Base-by-base conservation (phyloP, 2,888 invertebrate genomes). In the Amphimallon solstitiale region DNA sequence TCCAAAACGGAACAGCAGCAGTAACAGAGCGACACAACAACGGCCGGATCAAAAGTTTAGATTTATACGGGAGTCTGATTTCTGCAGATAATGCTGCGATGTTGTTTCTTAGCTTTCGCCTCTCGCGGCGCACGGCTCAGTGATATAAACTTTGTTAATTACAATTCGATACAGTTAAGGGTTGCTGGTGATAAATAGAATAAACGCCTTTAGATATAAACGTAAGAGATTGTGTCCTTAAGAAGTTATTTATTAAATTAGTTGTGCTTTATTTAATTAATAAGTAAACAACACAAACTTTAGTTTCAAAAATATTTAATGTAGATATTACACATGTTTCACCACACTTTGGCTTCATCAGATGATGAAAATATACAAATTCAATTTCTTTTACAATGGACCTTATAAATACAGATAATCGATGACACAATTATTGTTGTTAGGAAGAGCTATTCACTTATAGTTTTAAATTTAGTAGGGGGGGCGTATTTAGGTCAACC, bases 1-100 rank as follows among this genome's bases (percentile, higher is more conserved):
- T 19, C 35, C 15, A 48, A 54, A 37, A 38, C 35, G 14, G 56
- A 21, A 37, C 56, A 38, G 19, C 43, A 73, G 75, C 77, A 78
- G 77, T 76, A 77, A 77, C 77, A 77, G 77, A 78, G 77, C 77
- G 76, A 73, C n/a, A n/a, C n/a, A n/a, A n/a, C n/a, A n/a, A n/a
- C n/a, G n/a, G n/a, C n/a, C 71, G 68, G 72, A 76, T 76, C 77
- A 76, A 77, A 78, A 78, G 71, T 71, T 69, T 63, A 76, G 76
- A 78, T 78, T 78, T 78, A 78, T 78, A 73, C 70, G 72, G 29
- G 29, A 73, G 70, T 73, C 73, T 74, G 75, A 77, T 78, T 76
- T 66, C 71, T 71, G 65, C 66, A 72, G 73, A 74, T 73, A 74
- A 71, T 66, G 54, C 65, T 60, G 63, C 70, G 63, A 67, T 56